Evolutionary conservation across 2,113 vertebrate genomes (phyloP), one percentile per base, ranked within the genome.

Genomic region (Ariopsis seemanni): DNA sequence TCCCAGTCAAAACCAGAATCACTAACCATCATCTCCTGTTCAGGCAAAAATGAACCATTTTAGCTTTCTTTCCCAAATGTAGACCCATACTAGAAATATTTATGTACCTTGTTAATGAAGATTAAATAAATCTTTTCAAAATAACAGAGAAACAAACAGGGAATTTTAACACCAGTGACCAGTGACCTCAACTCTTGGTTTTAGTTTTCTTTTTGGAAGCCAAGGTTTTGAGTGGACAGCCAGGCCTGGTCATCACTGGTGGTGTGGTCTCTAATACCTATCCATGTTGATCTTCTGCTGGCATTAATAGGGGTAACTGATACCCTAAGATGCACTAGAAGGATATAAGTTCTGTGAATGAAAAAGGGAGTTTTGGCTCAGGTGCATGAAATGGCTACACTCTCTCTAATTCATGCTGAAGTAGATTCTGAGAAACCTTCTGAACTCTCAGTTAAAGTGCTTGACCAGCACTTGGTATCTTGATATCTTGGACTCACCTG

Each of bases 1-100:
- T 78, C 52, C 78, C n/a, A 80, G 53, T 58, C 53, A 81, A 58
- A 81, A 58, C 17, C 57, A 52, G 9, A 77, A 72, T 75, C 20
- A 50, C 20, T 25, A 48, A 52, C 9, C 20, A 25, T 42, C 34
- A 20, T 52, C 18, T 75, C 52, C 42, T 75, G 20, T 25, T 50
- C 48, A 14, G 42, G 72, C 25, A 75, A 77, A n/a, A 77, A 77
- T n/a, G 9, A 5, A 74, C 34, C 48, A 20, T 48, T 72, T 30
- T 34, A 0, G 9, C 17, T 58, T 58, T 58, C 14, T 15, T 15
- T 15, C 15, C 15, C 4, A 57, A 57, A 58, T 17, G 15, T 58
- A 18, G 57, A 58, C 14, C 57, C 15, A 58, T 58, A 58, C 57
- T 58, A 58, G 57, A 58, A 58, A 58, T 58, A 58, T 6, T 58